Evolutionary conservation across 2,888 invertebrate species (phyloP).

Genomic region (Zhuqinia jingwanae): DNA sequence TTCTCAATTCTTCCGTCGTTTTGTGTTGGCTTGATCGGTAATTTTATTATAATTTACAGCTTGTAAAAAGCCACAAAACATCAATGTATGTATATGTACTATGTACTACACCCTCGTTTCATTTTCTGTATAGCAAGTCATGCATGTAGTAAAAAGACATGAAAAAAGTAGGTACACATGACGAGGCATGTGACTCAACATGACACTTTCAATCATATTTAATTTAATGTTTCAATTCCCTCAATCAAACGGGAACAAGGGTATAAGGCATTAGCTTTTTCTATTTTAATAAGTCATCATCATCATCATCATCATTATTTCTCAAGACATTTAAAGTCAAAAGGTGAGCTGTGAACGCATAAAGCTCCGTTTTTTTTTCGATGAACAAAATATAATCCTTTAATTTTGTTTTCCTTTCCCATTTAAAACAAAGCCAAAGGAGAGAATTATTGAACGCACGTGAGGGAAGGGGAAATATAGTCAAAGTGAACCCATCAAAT

Average conservation of each 20-base stretch:
- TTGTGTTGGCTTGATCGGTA: neutral
- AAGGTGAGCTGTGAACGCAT: neutral
- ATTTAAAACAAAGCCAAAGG: neutral
- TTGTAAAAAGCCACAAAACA: neutral
- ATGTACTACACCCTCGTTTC: neutral
- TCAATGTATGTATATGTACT: too few relatives aligned
- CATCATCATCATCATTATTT: neutral
- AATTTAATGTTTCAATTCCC: conserved; percentile 26
- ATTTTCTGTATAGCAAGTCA: conserved; percentile 9
- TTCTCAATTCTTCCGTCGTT: too few relatives aligned
- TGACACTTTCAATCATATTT: conserved; percentile 29
- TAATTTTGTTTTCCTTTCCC: conserved; percentile 12
- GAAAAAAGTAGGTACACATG: too few relatives aligned
- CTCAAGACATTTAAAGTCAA: neutral
- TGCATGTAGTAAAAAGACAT: too few relatives aligned
- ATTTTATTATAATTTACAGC: neutral
- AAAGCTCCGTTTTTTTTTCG: neutral
- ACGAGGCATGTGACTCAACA: neutral
- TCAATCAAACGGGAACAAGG: neutral
- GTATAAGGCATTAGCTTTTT: too few relatives aligned
- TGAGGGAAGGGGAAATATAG: conserved; percentile 28
- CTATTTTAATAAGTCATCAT: neutral
- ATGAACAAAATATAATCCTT: neutral
- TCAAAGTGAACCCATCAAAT: neutral
- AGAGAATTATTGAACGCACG: neutral